Evolutionary conservation across 2,797 vertebrate genomes (phyloP), one percentile per base, ranked within the genome.

Genomic region (Chelmon rostratus): DNA sequence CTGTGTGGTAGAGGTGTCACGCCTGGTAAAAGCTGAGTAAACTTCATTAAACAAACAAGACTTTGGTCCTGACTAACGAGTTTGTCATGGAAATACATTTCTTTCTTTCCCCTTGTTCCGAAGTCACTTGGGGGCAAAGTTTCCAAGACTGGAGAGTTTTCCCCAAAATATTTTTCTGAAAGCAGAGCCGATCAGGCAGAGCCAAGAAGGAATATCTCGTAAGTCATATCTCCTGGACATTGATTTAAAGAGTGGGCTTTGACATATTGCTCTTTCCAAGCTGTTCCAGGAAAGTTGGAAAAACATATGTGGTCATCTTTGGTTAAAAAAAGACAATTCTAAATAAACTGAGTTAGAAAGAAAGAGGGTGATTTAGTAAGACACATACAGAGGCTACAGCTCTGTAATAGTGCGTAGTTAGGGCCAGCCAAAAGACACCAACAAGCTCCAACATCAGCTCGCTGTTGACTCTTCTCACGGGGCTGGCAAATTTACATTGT

Each of bases 141-240:
- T 82, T 86, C 76, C 15, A 68, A 65, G 47, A 86, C 23, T 66
- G 8, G 10, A 40, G 54, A 56, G 28, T 46, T 81, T 73, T 54
- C 72, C 49, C 19, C 15, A 35, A 74, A 82, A 76, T 65, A 53
- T 72, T 82, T 73, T 78, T 69, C 40, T 44, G 62, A 80, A 81
- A 54, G 47, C 23, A 73, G 63, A 65, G 59, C 33, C 37, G 59
- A 83, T 56, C 3, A 10, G 52, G 10, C 28, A 69, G n/a, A 62
- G 70, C 69, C 38, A 68, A 83, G 53, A 10, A 65, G 56, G 42
- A 74, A 44, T 3, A 78, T 66, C 78, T 77, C 79, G 74, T 84
- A 68, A 89, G 68, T 81, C 81, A 81, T 23, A 85, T 85, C 86
- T 87, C 68, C 76, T 64, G 54, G 63, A 79, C 69, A 70, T 4